Percentiles rank a stretch among this genome's conserved stretches.
These are phyloP conservation scores for Cladorhizidae sp. DNA, from an alignment of 37 sponge, comb jelly and placozoan species.

Conservation along the genomic window DNA sequence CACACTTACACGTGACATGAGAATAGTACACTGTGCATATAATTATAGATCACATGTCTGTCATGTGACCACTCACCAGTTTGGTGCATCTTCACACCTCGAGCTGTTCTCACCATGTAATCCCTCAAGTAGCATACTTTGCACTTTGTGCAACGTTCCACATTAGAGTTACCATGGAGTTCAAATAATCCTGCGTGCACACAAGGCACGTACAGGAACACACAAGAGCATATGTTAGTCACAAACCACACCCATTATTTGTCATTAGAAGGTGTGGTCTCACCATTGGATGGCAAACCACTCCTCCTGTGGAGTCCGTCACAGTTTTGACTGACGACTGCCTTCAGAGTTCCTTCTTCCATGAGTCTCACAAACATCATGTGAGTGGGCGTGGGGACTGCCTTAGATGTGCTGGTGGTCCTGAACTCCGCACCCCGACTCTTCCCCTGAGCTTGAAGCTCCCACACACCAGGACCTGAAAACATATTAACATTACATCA, in stretches of 20 bases:
- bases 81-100: background rate
- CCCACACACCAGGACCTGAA: constrained; percentile 75
- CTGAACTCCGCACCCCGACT: background rate
- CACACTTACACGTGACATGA: background rate
- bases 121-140: constrained; percentile 68
- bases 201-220: background rate
- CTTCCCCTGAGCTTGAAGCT: constrained; percentile 54
- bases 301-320: constrained; percentile 82
- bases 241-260: background rate
- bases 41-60: background rate
- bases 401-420: constrained; percentile 29
- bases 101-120: constrained; percentile 3
- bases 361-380: constrained; percentile 76
- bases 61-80: constrained; percentile 3
- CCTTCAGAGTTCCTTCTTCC: constrained; percentile 60
- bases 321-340: constrained; percentile 71
- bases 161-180: constrained; percentile 79
- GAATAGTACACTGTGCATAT: background rate
- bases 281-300: constrained; percentile 64
- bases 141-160: constrained; percentile 67
- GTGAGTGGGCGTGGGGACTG: constrained; percentile 78
- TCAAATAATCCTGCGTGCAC: constrained; percentile 52
- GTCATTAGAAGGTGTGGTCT: constrained; percentile 3
- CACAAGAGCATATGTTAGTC: background rate
- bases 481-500: background rate